Percentiles rank a stretch among this genome's conserved stretches.
phyloP scores from a whole-genome alignment of 2,113 vertebrate species.

The Girardinichthys multiradiatus region DNA sequence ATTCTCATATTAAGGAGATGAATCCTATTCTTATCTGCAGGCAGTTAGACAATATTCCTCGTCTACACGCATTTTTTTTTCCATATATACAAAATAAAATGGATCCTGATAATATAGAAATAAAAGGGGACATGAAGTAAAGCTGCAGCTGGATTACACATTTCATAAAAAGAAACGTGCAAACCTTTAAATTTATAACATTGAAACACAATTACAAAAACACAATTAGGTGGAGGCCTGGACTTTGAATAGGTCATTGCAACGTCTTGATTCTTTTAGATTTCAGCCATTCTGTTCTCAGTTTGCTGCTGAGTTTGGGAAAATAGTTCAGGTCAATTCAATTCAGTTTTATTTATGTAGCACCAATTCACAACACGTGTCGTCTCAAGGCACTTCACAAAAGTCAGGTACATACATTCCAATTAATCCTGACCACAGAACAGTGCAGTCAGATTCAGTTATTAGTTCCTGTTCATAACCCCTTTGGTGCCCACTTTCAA shows the following conservation, averaged over 20 bases:
- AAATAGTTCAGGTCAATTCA: too few species aligned
- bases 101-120: conserved; percentile 11
- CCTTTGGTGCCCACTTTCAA: neutral
- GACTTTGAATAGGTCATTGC: neutral
- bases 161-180: conserved; percentile 7
- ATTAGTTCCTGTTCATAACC: neutral
- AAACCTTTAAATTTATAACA: neutral
- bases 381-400: too few species aligned
- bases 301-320: neutral
- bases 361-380: too few species aligned
- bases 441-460: too few species aligned
- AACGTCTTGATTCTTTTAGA: neutral
- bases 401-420: too few species aligned
- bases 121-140: conserved; percentile 13
- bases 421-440: too few species aligned
- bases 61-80: neutral
- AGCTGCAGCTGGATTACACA: neutral
- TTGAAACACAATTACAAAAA: neutral
- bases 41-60: conserved; percentile 20
- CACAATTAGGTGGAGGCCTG: neutral
- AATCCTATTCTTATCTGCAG: conserved; percentile 55
- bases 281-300: neutral
- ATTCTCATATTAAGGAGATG: conserved; percentile 67
- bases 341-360: too few species aligned
- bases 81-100: conserved; percentile 4